Evolutionary conservation across 2,113 vertebrate species (phyloP), one percentile per base, ranked within the genome.

Genomic region (Anolis sagrei): DNA sequence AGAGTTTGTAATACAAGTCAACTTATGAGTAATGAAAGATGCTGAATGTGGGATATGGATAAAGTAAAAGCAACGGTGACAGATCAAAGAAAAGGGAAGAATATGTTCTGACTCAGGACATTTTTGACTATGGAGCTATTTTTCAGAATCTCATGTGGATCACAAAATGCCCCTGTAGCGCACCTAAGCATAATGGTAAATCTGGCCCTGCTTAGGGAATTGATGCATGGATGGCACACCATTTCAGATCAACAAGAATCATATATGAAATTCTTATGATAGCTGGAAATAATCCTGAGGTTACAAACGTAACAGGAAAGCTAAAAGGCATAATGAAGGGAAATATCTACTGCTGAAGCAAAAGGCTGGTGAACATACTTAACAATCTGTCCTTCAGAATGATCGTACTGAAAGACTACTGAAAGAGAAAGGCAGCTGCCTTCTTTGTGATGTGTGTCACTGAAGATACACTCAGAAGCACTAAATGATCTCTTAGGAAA

Each of bases 1-100:
- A 58, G 54, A 13, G 13, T 32, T 36, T 72, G 64, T 0, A 0
- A 19, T 70, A 77, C 64, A 32, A 51, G 32, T 70, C 73, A 77
- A 76, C 62, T 62, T 51, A 21, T 9, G 18, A 74, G 72, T 83
- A 81, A 21, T 74, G 48, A 16, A 86, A 85, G 34, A 58, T 58
- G 32, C 73, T 51, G 48, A 83, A 58, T 39, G n/a, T 48, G 32
- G 51, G 21, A 34, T 1, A 25, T 4, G 39, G 3, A 19, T 19
- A 32, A 36, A 79, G 54, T 32, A 61, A 32, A 27, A 51, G 54
- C 54, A 58, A 72, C 54, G 27, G 32, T 27, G 14, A 82, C 13
- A 11, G 25, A 58, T 32, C 83, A 80, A 79, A n/a, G 19, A 77
- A 76, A 32, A 7, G 27, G 3, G n/a, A 78, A 76, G 48, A 54